phyloP scores from a whole-genome alignment of 37 sponge, comb jelly and placozoan genomes.

The Sycon ciliatum region DNA sequence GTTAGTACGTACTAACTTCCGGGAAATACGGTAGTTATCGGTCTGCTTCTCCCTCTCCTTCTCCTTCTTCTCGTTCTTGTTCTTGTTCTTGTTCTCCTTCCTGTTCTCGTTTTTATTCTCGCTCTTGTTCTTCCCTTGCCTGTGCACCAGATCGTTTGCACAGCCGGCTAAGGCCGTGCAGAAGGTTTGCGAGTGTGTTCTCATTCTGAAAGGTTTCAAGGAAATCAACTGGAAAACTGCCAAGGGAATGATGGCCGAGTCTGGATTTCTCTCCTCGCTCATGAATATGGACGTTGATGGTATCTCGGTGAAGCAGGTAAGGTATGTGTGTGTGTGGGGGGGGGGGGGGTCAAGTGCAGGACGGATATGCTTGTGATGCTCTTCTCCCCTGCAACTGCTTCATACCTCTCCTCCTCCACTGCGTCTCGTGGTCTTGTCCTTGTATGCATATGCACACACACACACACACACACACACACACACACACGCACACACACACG shows the following conservation, averaged over 20 bases:
- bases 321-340: no score
- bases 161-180: constrained; percentile 89
- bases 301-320: constrained; percentile 68
- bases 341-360: no score
- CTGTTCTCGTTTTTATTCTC: no score
- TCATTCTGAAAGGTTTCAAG: constrained; percentile 71
- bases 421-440: neutral
- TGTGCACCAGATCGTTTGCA: constrained; percentile 73
- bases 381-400: neutral
- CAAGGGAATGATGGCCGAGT: constrained; percentile 95
- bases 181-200: constrained; percentile 93
- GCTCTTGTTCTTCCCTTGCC: no score
- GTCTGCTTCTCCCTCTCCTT: no score
- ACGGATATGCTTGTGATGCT: constrained; percentile 5
- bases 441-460: neutral
- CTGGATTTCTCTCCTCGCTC: constrained; percentile 78
- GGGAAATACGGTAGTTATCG: no score
- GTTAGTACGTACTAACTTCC: no score
- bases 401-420: neutral
- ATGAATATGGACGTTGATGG: constrained; percentile 87
- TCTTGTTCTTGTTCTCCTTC: no score
- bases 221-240: constrained; percentile 90
- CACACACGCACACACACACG: no score
- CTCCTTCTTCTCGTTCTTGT: no score
- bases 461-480: no score